Conservation (phyloP, 1,140 invertebrate genomes). For the Helicorthomorpha holstii region DNA sequence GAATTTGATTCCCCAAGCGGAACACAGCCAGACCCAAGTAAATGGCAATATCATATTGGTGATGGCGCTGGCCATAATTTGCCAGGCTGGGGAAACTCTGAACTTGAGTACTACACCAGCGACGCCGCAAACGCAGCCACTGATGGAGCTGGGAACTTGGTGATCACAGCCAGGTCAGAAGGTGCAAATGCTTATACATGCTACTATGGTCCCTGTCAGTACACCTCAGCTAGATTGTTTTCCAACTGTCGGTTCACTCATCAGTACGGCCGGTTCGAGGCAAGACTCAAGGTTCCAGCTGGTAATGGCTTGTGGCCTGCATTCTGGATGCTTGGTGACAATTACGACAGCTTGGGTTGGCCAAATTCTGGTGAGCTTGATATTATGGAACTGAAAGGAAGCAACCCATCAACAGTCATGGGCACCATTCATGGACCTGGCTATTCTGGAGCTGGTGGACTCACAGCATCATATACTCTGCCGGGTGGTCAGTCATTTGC, state of each 20-base stretch:
- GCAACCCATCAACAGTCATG: background rate
- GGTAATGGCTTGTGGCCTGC: slow-evolving; percentile 10
- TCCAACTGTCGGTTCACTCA: background rate
- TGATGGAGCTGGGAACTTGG: background rate
- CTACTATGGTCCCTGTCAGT: background rate
- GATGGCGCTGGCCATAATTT: background rate
- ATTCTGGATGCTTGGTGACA: slow-evolving; percentile 8
- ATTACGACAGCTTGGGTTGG: slow-evolving; percentile 5
- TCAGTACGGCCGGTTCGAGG: slow-evolving; percentile 6
- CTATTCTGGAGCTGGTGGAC: background rate
- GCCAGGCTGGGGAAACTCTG: background rate
- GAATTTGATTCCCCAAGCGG: background rate
- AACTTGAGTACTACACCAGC: background rate
- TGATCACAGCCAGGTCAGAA: background rate
- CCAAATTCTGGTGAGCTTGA: slow-evolving; percentile 10
- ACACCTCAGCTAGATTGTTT: background rate
- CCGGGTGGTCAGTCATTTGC: background rate
- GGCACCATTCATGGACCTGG: slow-evolving; percentile 4
- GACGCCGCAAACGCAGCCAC: background rate
- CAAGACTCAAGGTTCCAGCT: slow-evolving; percentile 6
- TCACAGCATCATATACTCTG: background rate
- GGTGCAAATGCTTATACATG: background rate
- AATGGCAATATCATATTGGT: background rate
- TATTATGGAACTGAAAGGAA: slow-evolving; percentile 9
- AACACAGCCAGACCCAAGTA: background rate